phyloP scores from a whole-genome alignment of 2,888 invertebrate species.

The Aphrophora alni region DNA sequence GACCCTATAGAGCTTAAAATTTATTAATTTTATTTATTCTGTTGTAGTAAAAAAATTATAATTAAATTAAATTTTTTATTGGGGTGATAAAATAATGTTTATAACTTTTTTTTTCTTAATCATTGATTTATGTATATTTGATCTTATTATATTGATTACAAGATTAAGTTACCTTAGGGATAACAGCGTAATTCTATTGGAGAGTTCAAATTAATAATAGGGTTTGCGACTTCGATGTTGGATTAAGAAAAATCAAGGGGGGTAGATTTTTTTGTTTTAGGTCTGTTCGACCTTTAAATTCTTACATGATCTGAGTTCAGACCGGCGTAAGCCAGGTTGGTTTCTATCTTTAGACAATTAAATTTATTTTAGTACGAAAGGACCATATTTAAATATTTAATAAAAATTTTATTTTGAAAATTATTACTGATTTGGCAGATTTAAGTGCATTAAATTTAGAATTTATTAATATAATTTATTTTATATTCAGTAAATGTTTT shows the following conservation, averaged over 20 bases:
- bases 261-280: conserved; percentile 71
- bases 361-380: conserved; percentile 80
- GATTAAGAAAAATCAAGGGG: conserved; percentile 75
- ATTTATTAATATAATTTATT: conserved; percentile 65
- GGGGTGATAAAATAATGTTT: too few species aligned
- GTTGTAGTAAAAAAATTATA: too few species aligned
- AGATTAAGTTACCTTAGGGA: conserved; percentile 81
- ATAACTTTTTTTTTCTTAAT: too few species aligned
- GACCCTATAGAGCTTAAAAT: too few species aligned
- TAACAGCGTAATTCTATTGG: conserved; percentile 83
- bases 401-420: conserved; percentile 58
- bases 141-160: conserved; percentile 67
- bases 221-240: conserved; percentile 91
- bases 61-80: too few species aligned
- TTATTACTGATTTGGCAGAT: conserved; percentile 68
- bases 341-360: conserved; percentile 74
- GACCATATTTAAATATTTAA: conserved; percentile 67
- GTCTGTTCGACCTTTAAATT: conserved; percentile 84
- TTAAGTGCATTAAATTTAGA: conserved; percentile 75
- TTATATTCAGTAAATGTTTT: conserved; percentile 63
- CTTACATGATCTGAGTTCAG: conserved; percentile 90
- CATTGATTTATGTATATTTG: conserved; percentile 64
- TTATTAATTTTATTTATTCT: too few species aligned
- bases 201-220: conserved; percentile 75
- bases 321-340: conserved; percentile 86